A percentile compares a stretch with the other conserved stretches of the same genome.
These are phyloP conservation scores for Meloidogyne floridensis DNA, from an alignment of 1,140 invertebrate species.

Conservation along the genomic window DNA sequence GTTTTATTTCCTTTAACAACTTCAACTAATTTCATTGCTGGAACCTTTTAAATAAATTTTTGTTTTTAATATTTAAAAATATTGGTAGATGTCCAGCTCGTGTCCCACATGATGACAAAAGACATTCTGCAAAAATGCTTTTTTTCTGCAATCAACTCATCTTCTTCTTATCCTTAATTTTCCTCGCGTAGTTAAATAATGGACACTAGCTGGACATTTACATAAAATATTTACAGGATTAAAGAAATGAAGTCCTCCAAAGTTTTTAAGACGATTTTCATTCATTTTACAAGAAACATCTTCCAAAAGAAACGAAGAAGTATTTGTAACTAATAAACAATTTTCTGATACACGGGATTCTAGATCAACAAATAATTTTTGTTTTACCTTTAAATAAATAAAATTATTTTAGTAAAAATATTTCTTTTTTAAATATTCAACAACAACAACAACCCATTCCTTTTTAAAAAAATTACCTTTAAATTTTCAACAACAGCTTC, in stretches of 20 bases:
- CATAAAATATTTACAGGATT: constrained; percentile 72
- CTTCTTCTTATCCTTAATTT: too few species aligned
- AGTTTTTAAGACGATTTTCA: constrained; percentile 69
- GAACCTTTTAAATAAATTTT: too few species aligned
- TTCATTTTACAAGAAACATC: constrained; percentile 75
- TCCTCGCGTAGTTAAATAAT: too few species aligned
- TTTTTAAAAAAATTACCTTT: constrained; percentile 35
- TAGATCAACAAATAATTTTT: constrained; percentile 10
- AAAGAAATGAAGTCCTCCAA: constrained; percentile 86
- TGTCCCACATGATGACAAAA: too few species aligned
- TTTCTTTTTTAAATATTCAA: constrained; percentile 56
- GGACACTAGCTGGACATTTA: too few species aligned
- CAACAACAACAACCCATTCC: constrained; percentile 51
- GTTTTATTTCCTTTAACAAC: too few species aligned
- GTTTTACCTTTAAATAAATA: constrained; percentile 24
- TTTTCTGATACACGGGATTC: constrained; percentile 24
- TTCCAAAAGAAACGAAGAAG: constrained; percentile 80
- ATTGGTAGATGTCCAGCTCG: too few species aligned
- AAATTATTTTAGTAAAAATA: constrained; percentile 31
- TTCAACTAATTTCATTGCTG: too few species aligned
- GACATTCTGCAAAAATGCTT: too few species aligned
- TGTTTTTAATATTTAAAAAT: too few species aligned
- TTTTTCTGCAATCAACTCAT: too few species aligned
- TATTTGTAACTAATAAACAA: constrained; percentile 79
- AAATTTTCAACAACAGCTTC: constrained; percentile 63